Evolutionary conservation across 2,888 invertebrate genomes (phyloP), one percentile per base, ranked within the genome.

Genomic region (Hemicrepidius hirtus): DNA sequence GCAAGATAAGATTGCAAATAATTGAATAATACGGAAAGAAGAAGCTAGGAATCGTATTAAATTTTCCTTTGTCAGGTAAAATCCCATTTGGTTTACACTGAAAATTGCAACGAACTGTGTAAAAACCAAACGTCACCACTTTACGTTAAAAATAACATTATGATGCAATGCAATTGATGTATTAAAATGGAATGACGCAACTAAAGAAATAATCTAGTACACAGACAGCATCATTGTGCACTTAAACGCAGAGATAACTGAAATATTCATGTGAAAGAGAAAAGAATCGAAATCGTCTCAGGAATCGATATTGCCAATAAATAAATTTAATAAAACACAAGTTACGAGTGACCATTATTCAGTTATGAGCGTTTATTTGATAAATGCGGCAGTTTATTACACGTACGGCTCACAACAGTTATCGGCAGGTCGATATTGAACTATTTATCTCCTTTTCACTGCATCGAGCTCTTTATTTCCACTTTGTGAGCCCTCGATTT

Each of bases 251-350:
- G 32, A 32, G 13, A 53, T 16, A n/a, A 24, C 41, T 55, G 18
- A 62, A 68, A 62, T 68, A 50, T 53, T 60, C 40, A 59, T 49
- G 46, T 24, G 57, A 50, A 63, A 55, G 41, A 53, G 55, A 64
- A 49, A 32, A 44, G 63, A 69, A 69, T 64, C 55, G 55, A 64
- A 69, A 59, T 62, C 32, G 70, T 64, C 40, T 49, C 37, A 13
- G 41, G 28, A 64, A 59, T 65, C 65, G 57, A 59, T 59, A 50
- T 10, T 40, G 57, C 57, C 59, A 59, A 69, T 73, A 73, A 73
- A 73, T 73, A 73, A 69, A 69, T 74, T 74, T 74, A 72, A 74
- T 74, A 74, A 74, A 74, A 74, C 63, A 67, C 66, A 55, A 74
- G 68, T 68, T 74, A 71, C 71, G 68, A 71, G 67, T 72, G 71